Evolutionary conservation across 2,797 vertebrate species (phyloP).

Genomic region (Mallotus villosus): DNA sequence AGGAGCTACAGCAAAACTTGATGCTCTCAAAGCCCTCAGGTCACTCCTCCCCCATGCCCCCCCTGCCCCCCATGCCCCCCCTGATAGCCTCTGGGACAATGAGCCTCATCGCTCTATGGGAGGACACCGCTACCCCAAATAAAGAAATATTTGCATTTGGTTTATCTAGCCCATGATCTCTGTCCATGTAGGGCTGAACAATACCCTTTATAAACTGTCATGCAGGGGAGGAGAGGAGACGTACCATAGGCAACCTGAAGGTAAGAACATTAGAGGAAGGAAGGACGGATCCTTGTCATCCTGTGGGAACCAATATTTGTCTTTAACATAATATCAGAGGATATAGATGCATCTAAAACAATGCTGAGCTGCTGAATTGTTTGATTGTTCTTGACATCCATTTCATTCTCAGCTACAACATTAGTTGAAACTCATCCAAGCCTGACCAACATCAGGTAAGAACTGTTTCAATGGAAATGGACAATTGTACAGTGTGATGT

Average conservation of each 20-base stretch:
- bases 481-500: background rate
- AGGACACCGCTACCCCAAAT: background rate
- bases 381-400: background rate
- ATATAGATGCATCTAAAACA: background rate
- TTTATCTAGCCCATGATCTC: background rate
- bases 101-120: background rate
- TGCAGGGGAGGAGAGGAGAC: slow-evolving; percentile 12
- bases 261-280: slow-evolving; percentile 15
- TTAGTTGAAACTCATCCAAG: background rate
- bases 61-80: no score
- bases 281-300: background rate
- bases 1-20: background rate
- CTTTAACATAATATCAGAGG: background rate
- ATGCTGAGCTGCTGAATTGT: background rate
- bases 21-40: background rate
- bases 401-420: slow-evolving; percentile 6
- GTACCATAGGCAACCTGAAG: slow-evolving; percentile 20
- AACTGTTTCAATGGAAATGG: background rate
- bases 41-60: slow-evolving; percentile 7
- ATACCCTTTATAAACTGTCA: slow-evolving; percentile 43
- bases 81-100: background rate
- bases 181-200: slow-evolving; percentile 22
- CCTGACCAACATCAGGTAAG: background rate
- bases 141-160: background rate
- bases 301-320: background rate